A percentile compares a stretch with the other conserved stretches of the same genome.
Conservation (phyloP, 2,113 vertebrate species). For the Numida meleagris region DNA sequence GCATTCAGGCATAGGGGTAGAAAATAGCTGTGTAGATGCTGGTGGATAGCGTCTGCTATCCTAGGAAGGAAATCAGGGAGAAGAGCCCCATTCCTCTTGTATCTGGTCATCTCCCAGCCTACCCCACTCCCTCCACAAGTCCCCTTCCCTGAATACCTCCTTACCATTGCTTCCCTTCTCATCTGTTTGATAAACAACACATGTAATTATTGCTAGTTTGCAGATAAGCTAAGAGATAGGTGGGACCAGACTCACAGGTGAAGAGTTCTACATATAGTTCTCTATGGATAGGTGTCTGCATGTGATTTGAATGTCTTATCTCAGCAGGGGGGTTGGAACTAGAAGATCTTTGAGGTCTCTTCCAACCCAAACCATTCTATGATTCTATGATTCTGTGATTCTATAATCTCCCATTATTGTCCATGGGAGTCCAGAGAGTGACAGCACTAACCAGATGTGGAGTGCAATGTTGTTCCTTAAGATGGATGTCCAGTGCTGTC, state of each 20-base stretch:
- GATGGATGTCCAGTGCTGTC: neutral
- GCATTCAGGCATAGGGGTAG: neutral
- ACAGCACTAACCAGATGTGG: neutral
- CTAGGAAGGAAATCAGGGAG: neutral
- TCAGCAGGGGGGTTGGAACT: too few species aligned
- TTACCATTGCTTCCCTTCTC: neutral
- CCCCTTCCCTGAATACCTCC: neutral
- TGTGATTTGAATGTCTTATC: neutral
- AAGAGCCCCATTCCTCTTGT: neutral
- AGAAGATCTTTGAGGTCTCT: too few species aligned
- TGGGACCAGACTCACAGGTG: neutral
- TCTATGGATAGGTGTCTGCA: neutral
- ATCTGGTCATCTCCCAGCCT: neutral
- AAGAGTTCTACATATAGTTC: neutral
- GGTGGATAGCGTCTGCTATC: neutral
- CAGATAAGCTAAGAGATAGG: neutral
- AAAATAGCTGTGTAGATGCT: neutral
- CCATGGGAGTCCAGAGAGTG: neutral
- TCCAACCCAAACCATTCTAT: too few species aligned
- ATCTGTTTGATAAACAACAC: neutral
- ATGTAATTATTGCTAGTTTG: neutral
- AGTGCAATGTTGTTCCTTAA: neutral
- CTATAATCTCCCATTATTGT: neutral
- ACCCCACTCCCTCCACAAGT: rapidly evolving
- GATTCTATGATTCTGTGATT: too few species aligned